Evolutionary conservation across 2,797 vertebrate genomes (phyloP), one percentile per base, ranked within the genome.

Genomic region (Aulostomus chinensis): DNA sequence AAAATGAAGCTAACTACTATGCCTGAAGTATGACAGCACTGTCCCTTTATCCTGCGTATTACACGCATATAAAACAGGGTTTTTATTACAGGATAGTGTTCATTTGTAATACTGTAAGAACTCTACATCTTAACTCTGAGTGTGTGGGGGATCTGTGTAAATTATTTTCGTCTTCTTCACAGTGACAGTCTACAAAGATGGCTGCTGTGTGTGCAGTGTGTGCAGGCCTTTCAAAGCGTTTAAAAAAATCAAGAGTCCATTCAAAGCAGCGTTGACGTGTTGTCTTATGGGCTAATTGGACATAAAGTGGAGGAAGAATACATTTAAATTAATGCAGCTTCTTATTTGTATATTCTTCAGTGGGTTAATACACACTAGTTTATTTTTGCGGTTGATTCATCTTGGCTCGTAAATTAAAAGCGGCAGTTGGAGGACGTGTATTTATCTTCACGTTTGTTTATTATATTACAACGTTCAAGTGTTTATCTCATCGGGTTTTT

Each of bases 111-210:
- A n/a, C n/a, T n/a, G n/a, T n/a, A n/a, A n/a, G n/a, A n/a, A n/a
- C n/a, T n/a, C n/a, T n/a, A n/a, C n/a, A n/a, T n/a, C n/a, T n/a
- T n/a, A n/a, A n/a, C n/a, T n/a, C n/a, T n/a, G n/a, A n/a, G 21
- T 14, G 24, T 20, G 16, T 58, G 36, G 11, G n/a, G 61, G 42
- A 43, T 54, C 28, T 49, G 49, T n/a, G 41, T 63, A 29, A 46
- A 73, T 61, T 17, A 60, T 83, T 51, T 34, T 78, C 35, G 49
- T 71, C 68, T 52, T 59, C 46, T 60, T 37, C 29, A 24, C 55
- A 55, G 54, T 76, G 72, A 58, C 37, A 58, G 49, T 15, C 24
- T 2, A 43, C 66, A 79, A 80, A 78, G 52, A 76, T 82, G 73
- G 72, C 73, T 73, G 68, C 64, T 72, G 55, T 26, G 37, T 43